Conservation (phyloP, 2,888 invertebrate genomes). For the Vannuccia rotundouncinata region DNA sequence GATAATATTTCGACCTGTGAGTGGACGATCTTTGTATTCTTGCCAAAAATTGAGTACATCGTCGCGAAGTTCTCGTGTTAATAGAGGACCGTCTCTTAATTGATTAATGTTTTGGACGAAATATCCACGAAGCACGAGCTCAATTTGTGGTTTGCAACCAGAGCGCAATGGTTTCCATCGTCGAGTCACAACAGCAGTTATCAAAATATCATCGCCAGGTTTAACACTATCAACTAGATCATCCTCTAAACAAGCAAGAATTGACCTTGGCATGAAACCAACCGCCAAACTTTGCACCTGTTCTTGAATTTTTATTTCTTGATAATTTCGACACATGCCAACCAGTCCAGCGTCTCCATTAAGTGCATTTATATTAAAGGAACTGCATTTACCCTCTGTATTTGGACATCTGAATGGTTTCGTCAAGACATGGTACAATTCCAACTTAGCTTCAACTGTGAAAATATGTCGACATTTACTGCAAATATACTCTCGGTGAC, state of each 20-base stretch:
- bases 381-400: conserved; percentile 56
- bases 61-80: conserved; percentile 27
- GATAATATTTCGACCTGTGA: conserved; percentile 71
- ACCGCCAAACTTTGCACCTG: conserved; percentile 67
- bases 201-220: conserved; percentile 77
- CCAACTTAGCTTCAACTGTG: conserved; percentile 65
- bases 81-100: neutral
- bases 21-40: conserved; percentile 62
- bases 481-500: conserved; percentile 68
- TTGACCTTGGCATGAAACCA: conserved; percentile 68
- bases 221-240: conserved; percentile 78
- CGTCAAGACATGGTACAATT: conserved; percentile 62
- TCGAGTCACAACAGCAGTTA: conserved; percentile 72
- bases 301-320: conserved; percentile 75
- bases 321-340: conserved; percentile 50
- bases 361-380: conserved; percentile 45
- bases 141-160: conserved; percentile 66
- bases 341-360: neutral
- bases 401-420: conserved; percentile 61
- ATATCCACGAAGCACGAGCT: conserved; percentile 61
- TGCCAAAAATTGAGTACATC: conserved; percentile 50
- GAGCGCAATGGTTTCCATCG: conserved; percentile 65
- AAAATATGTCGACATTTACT: conserved; percentile 69
- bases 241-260: conserved; percentile 67
- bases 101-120: conserved; percentile 34